Evolutionary conservation across 2,113 vertebrate species (phyloP).

Genomic region (Natator depressus): DNA sequence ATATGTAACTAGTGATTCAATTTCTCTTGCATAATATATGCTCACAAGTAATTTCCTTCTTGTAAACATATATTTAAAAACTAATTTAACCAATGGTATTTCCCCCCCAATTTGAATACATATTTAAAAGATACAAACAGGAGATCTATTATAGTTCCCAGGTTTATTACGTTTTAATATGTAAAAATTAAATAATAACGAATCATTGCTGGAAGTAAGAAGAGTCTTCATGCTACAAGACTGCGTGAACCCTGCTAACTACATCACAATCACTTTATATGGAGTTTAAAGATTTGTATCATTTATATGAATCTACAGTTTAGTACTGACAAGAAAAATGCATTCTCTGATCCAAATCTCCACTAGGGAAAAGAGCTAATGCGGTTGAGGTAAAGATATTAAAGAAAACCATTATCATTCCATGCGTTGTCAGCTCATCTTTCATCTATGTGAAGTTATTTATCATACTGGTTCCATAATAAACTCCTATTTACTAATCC

Average conservation of each 20-base stretch:
- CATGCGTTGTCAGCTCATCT: constrained; percentile 38
- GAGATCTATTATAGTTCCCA: not conserved
- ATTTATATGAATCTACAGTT: constrained; percentile 1
- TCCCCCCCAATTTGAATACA: not conserved
- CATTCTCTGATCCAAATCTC: constrained; percentile 21
- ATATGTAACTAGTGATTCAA: not conserved
- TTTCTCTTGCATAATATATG: not conserved
- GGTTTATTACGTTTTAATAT: not conserved
- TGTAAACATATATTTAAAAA: not conserved
- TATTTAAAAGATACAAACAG: not conserved
- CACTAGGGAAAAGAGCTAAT: constrained; percentile 18
- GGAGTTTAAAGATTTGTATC: constrained; percentile 44
- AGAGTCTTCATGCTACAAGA: constrained; percentile 30
- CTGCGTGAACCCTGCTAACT: constrained; percentile 16
- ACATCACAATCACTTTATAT: constrained; percentile 49
- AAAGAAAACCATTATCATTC: constrained; percentile 4
- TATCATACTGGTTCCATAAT: constrained; percentile 31
- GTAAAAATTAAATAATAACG: too few species aligned
- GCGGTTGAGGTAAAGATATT: constrained; percentile 13
- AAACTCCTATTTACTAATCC: constrained; percentile 23
- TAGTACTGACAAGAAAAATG: constrained; percentile 43
- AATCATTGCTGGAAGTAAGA: constrained; percentile 5
- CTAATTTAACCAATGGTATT: constrained; percentile 7
- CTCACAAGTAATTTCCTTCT: not conserved
- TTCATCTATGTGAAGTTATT: constrained; percentile 16